Base-by-base conservation (phyloP, 2,113 vertebrate genomes). In the Nycticebus coucang region DNA sequence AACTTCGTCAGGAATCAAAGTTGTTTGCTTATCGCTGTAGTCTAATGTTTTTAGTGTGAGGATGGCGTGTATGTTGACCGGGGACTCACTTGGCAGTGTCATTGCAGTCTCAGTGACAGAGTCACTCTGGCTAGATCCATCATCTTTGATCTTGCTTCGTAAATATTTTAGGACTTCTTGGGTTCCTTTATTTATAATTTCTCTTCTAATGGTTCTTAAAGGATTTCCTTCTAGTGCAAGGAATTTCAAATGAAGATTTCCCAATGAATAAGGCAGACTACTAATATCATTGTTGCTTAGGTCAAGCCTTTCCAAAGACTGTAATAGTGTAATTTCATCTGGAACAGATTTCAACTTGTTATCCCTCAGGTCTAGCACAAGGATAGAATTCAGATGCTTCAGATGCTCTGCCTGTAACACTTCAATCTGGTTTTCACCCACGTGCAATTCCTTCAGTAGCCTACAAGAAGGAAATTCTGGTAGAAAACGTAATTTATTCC, bases 391-490 rank as follows among this genome's bases (percentile, higher is more conserved):
- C 93, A 99, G 97, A 95, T 99, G 98, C 50, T 98, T 98, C 96
- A 99, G 98, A 80, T 99, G 99, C 91, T 99, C 99, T 22, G 98
- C 93, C 28, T 98, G 97, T 98, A 99, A 33, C 9, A 84, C 87
- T 96, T 99, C 98, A 26, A 99, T 99, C 96, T 99, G 99, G 97
- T 99, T 99, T 98, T 99, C 99, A 79, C 99, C 99, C 78, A 99
- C 96, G 69, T 99, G 99, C 10, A 99, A 97, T 64, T 99, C 99
- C 99, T 99, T 99, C 71, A 99, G 98, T 0, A 98, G 93, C 91
- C 95, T 98, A 97, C 98, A 98, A 79, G 98, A 98, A 97, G 98
- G 97, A 33, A 99, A 97, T 74, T 99, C 98, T 0, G 99, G 99
- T 78, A 99, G 94, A 71, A 97, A 96, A 17, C 64, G 94, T n/a